Percentiles rank a stretch among this genome's conserved stretches.
Evolutionary conservation across 2,888 invertebrate genomes (phyloP).

Genomic region (Oscheius sp.): DNA sequence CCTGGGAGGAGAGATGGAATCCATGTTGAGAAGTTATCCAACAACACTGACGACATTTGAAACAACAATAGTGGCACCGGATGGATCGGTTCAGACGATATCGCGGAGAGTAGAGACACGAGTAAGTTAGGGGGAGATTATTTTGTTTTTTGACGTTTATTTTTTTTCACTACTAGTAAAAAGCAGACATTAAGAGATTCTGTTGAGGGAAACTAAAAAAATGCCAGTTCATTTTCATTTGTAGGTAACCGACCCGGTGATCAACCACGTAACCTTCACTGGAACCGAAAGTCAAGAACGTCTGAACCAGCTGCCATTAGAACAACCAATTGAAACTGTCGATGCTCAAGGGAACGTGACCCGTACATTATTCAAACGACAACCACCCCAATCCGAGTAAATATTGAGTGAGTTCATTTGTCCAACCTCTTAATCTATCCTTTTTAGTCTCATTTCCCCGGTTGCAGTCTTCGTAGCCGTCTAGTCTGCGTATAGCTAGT

Average conservation of each 20-base stretch:
- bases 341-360: constrained; percentile 69
- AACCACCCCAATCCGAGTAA: constrained; percentile 27
- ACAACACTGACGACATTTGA: constrained; percentile 69
- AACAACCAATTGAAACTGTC: constrained; percentile 65
- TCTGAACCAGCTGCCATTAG: constrained; percentile 57
- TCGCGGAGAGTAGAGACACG: constrained; percentile 68
- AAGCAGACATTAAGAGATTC: too few species aligned
- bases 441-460: constrained; percentile 20
- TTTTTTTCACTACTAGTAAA: not conserved
- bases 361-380: constrained; percentile 48
- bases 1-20: constrained; percentile 58
- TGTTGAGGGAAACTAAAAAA: not conserved
- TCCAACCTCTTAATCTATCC: not conserved
- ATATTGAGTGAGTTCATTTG: constrained; percentile 14
- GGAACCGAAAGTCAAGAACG: constrained; percentile 68
- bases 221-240: constrained; percentile 15
- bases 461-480: not conserved
- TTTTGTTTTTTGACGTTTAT: not conserved
- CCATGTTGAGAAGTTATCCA: constrained; percentile 59
- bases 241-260: constrained; percentile 63
- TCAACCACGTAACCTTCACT: constrained; percentile 67
- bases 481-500: constrained; percentile 25
- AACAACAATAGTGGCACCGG: constrained; percentile 59
- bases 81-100: constrained; percentile 68
- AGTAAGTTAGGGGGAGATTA: too few species aligned